Evolutionary conservation across 2,888 invertebrate genomes (phyloP).

Genomic region (Andrena camellia): DNA sequence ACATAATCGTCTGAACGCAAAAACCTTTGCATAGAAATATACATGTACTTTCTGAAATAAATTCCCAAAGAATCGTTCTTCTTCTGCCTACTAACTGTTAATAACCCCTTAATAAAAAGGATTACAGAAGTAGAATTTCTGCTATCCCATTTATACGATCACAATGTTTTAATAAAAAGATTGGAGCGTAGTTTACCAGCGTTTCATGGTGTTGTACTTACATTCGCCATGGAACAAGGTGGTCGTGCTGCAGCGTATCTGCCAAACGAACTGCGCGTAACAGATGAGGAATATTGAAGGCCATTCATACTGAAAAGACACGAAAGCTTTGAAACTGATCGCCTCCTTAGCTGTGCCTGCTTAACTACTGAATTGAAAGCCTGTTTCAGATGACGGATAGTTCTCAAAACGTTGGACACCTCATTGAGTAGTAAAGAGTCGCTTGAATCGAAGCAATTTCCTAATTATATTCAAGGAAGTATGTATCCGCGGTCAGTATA

Average conservation of each 20-base stretch:
- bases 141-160: neutral
- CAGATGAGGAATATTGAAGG: conserved; percentile 66
- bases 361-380: too few relatives aligned
- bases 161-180: neutral
- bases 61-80: too few relatives aligned
- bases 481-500: neutral
- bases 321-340: neutral
- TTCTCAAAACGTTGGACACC: too few relatives aligned
- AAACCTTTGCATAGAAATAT: neutral
- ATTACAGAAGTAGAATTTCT: neutral
- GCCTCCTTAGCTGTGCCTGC: neutral
- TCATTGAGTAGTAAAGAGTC: neutral
- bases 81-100: too few relatives aligned
- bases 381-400: too few relatives aligned
- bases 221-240: conserved; percentile 90
- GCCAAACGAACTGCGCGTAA: conserved; percentile 75
- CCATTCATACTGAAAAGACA: conserved; percentile 76
- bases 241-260: conserved; percentile 89
- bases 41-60: too few relatives aligned
- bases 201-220: conserved; percentile 77
- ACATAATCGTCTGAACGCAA: too few relatives aligned
- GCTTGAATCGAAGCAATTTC: neutral
- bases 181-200: neutral
- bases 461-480: neutral
- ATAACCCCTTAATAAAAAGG: neutral